A percentile compares a stretch with the other conserved stretches of the same genome.
phyloP scores from a whole-genome alignment of 2,797 vertebrate genomes.

The Serranus cabrilla region DNA sequence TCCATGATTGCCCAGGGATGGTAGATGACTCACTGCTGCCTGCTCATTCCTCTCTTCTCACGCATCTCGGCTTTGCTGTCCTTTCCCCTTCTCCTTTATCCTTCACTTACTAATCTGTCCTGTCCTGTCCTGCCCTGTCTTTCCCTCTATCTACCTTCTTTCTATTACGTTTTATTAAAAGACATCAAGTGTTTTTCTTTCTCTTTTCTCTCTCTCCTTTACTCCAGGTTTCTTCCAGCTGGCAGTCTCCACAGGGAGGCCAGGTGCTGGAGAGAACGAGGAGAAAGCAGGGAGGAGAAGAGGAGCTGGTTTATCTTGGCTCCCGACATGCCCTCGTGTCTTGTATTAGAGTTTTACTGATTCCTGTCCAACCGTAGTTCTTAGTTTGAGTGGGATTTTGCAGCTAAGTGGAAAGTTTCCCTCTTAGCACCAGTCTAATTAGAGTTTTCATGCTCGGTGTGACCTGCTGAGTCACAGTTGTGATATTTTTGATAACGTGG shows the following conservation, averaged over 20 bases:
- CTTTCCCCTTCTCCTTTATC: constrained; percentile 11
- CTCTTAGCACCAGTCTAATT: constrained; percentile 14
- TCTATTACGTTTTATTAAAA: constrained; percentile 22
- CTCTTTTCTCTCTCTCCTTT: neutral
- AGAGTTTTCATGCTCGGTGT: constrained; percentile 12
- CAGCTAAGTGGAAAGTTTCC: constrained; percentile 22
- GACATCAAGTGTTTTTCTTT: neutral
- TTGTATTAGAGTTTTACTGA: constrained; percentile 26
- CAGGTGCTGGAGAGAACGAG: constrained; percentile 40
- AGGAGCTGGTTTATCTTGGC: constrained; percentile 56
- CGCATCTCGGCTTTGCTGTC: constrained; percentile 44
- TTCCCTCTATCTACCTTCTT: constrained; percentile 11
- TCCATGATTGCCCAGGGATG: constrained; percentile 28
- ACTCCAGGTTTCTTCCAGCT: constrained; percentile 32
- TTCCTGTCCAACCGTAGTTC: constrained; percentile 44
- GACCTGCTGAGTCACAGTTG: constrained; percentile 11
- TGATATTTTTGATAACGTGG: constrained; percentile 18
- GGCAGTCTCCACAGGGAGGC: constrained; percentile 2
- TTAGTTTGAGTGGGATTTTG: constrained; percentile 27
- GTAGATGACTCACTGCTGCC: constrained; percentile 66
- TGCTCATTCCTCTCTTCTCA: constrained; percentile 61
- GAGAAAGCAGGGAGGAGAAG: constrained; percentile 11
- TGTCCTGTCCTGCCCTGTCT: constrained; percentile 9
- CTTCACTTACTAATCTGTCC: constrained; percentile 24
- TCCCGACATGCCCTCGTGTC: constrained; percentile 6